These are phyloP conservation scores for Falco novaeseelandiae DNA, from an alignment of 2,797 vertebrate genomes.

Conservation along the genomic window DNA sequence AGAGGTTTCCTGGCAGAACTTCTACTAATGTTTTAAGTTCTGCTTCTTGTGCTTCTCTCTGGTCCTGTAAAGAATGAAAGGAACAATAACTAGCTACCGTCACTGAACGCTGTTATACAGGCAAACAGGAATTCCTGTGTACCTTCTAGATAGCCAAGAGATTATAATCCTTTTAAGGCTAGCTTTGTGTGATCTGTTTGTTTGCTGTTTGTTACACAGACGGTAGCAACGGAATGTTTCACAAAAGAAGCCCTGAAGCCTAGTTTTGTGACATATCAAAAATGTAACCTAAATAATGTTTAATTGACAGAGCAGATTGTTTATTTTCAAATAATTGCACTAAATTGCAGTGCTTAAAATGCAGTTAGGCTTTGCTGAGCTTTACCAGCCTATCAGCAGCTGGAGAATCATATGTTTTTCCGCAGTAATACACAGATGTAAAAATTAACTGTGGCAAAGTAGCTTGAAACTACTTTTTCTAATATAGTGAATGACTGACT, in stretches of 20 bases:
- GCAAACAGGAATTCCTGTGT: not conserved
- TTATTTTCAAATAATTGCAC: constrained; percentile 70
- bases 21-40: not conserved
- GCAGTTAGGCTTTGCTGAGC: constrained; percentile 53
- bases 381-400: constrained; percentile 17
- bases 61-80: not conserved
- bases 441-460: not conserved
- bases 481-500: not conserved
- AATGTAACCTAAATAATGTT: constrained; percentile 66
- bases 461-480: not conserved
- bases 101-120: not conserved
- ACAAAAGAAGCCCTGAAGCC: not conserved
- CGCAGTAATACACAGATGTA: constrained; percentile 5
- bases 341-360: constrained; percentile 65
- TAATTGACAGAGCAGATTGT: constrained; percentile 71
- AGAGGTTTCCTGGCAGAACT: not conserved
- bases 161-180: not conserved
- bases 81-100: not conserved
- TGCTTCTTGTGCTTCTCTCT: not conserved
- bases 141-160: not conserved
- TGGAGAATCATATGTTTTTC: not conserved
- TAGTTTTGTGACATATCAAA: constrained; percentile 17
- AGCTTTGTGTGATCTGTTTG: not conserved
- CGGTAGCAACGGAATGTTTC: not conserved
- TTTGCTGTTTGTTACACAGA: not conserved